These are phyloP conservation scores for Ephestia elutella DNA, from an alignment of 1,140 invertebrate species.

Conservation along the genomic window DNA sequence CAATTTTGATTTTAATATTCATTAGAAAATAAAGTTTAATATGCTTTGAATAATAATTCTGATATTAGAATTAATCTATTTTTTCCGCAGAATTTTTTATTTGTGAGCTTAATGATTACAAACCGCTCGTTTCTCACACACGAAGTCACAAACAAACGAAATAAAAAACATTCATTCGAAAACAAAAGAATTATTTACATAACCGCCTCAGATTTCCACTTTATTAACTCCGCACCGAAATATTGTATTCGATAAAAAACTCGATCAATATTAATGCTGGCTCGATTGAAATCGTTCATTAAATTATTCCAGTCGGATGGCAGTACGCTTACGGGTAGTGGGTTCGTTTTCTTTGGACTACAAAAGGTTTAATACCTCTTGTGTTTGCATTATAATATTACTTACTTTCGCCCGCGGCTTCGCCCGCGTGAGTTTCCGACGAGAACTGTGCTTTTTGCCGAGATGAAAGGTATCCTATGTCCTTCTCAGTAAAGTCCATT, in stretches of 20 bases:
- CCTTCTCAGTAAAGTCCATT: too few relatives aligned
- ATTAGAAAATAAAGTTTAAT: too few relatives aligned
- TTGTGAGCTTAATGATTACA: background rate
- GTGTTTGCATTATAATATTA: background rate
- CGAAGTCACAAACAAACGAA: background rate
- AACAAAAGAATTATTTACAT: slow-evolving; percentile 2
- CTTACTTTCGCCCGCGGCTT: too few relatives aligned
- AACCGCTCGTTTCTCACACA: background rate
- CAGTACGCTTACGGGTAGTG: background rate
- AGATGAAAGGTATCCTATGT: too few relatives aligned
- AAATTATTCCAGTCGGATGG: slow-evolving; percentile 10
- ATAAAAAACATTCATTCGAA: background rate
- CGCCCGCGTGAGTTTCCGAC: too few relatives aligned
- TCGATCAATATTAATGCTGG: slow-evolving; percentile 1
- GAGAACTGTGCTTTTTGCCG: too few relatives aligned
- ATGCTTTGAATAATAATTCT: too few relatives aligned
- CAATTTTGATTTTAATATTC: too few relatives aligned
- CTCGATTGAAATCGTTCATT: slow-evolving; percentile 13
- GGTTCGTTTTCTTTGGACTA: background rate
- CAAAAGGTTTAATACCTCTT: background rate
- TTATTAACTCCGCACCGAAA: background rate
- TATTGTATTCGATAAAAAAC: slow-evolving; percentile 5
- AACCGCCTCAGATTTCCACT: slow-evolving; percentile 1
- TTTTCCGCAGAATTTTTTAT: background rate
- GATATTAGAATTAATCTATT: too few relatives aligned